Percentiles rank a stretch among this genome's conserved stretches.
Evolutionary conservation across 2,797 vertebrate species (phyloP).

Genomic region (Leuciscus waleckii): DNA sequence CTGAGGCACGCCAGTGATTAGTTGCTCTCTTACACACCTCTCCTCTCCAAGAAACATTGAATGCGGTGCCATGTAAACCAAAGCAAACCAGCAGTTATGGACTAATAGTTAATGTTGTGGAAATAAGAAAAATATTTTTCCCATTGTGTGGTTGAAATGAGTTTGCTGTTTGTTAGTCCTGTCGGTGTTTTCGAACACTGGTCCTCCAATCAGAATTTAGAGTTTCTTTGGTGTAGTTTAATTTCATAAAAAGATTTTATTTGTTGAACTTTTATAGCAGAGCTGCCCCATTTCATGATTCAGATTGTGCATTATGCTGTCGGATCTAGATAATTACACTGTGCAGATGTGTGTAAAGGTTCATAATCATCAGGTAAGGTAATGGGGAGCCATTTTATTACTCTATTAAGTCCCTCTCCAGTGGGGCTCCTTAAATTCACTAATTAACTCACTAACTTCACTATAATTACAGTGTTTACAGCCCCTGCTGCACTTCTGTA

Average conservation of each 20-base stretch:
- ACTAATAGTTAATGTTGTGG: background rate
- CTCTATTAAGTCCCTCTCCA: conserved; percentile 52
- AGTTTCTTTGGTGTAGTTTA: background rate
- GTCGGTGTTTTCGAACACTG: background rate
- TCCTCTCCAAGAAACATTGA: background rate
- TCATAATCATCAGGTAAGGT: conserved; percentile 56
- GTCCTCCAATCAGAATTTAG: background rate
- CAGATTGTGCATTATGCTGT: background rate
- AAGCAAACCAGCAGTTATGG: background rate
- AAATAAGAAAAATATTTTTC: too few relatives aligned
- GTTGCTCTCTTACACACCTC: background rate
- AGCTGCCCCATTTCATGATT: background rate
- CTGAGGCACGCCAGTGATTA: background rate
- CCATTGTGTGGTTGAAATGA: background rate
- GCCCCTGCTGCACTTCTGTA: conserved; percentile 40
- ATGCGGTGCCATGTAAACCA: background rate
- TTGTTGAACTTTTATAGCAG: background rate
- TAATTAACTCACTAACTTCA: conserved; percentile 63
- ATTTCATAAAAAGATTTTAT: background rate
- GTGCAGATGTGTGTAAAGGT: conserved; percentile 26
- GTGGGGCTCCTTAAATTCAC: conserved; percentile 51
- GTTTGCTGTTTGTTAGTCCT: background rate
- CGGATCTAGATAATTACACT: conserved; percentile 21
- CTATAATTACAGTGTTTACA: conserved; percentile 62
- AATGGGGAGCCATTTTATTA: conserved; percentile 60